A percentile compares a stretch with the other conserved stretches of the same genome.
Conservation (phyloP, 2,797 vertebrate species). For the Schizopygopsis malacanthus region DNA sequence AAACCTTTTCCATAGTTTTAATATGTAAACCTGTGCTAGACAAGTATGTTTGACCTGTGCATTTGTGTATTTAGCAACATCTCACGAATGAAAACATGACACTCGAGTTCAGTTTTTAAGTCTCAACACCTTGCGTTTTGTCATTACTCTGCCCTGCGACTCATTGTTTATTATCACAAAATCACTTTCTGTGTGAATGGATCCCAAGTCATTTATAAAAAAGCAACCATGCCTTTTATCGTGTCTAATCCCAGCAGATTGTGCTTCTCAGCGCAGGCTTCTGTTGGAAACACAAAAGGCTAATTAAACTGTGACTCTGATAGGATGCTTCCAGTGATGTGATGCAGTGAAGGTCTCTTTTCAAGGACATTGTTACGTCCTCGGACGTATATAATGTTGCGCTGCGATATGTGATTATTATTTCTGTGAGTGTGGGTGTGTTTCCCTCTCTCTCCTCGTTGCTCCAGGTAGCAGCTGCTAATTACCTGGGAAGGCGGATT, state of each 20-base stretch:
- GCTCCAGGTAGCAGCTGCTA: too few relatives aligned
- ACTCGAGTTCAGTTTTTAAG: background rate
- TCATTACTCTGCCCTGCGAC: background rate
- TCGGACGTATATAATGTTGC: too few relatives aligned
- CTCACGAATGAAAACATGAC: background rate
- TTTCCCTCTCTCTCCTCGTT: too few relatives aligned
- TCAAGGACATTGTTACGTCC: too few relatives aligned
- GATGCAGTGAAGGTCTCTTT: constrained; percentile 1
- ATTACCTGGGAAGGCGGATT: too few relatives aligned
- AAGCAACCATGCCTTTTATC: background rate
- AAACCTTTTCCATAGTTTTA: too few relatives aligned
- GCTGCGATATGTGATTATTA: too few relatives aligned
- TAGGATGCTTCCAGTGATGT: background rate
- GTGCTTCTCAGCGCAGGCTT: background rate
- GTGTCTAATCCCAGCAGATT: constrained; percentile 1
- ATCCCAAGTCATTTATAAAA: background rate
- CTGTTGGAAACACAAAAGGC: constrained; percentile 6
- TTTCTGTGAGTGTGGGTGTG: too few relatives aligned
- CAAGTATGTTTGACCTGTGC: background rate
- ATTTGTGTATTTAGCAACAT: background rate
- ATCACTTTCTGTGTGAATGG: background rate
- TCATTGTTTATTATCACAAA: background rate
- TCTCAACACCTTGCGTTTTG: background rate
- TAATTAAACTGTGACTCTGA: constrained; percentile 13
- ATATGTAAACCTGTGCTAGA: background rate